Base-by-base conservation (phyloP, 1,140 invertebrate species). In the Brachionus rotundiformis region DNA sequence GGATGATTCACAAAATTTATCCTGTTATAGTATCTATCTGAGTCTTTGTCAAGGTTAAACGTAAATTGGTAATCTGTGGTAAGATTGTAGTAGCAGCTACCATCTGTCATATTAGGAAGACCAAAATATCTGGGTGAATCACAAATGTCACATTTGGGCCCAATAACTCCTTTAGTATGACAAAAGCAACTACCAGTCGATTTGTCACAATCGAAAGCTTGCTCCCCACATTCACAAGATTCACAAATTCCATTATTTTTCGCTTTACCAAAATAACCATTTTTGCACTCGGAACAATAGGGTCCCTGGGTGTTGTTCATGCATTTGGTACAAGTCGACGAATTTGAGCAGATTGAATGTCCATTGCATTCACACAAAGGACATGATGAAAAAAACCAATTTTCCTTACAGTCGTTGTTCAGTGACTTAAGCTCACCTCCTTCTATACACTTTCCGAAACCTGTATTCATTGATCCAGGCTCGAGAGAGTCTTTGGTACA, bases 1-100 rank as follows among this genome's bases (percentile, higher is more conserved):
- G 59, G 47, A 63, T 79, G 76, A 29, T 79, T 79, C 1, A 79
- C 76, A 79, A 79, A 79, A 33, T 79, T 79, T n/a, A 79, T 79
- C 59, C 41, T 54, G 5, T 29, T 59, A 7, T 36, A 79, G 27
- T 79, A 39, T 27, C 49, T 10, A 31, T 79, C 76, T 3, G 59
- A 54, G 19, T 63, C 76, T 79, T 79, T 79, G 47, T 79, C 59
- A 13, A 79, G 33, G 31, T 79, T 79, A 33, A 79, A 79, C 25
- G 76, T 79, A 25, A 79, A 79, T 41, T 79, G 76, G 41, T 79
- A 79, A 23, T 79, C 76, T 33, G 47, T 79, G 3, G 31, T 79
- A 10, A 79, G 36, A 25, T 79, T 79, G 29, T 79, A 79, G 19
- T 79, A 79, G 16, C 76, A 79, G 11, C 13, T 59, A 2, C 76